Evolutionary conservation across 1,140 invertebrate species (phyloP), one percentile per base, ranked within the genome.

Genomic region (Euura lappo): DNA sequence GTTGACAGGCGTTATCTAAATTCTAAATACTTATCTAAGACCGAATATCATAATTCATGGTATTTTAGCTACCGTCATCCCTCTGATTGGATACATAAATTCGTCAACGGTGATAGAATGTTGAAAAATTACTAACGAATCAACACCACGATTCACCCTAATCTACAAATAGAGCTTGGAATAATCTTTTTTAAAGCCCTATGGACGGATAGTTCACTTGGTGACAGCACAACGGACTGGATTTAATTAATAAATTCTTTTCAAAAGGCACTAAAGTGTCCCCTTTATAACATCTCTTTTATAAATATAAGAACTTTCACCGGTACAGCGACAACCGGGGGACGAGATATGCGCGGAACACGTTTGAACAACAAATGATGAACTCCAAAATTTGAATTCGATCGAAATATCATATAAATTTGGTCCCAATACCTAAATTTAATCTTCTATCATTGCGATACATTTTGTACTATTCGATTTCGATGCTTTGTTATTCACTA

Each of bases 171-270:
- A 64, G 44, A 28, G 28, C 42, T 44, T 72, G 65, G 28, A 67
- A 42, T 72, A 67, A 13, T 65, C 13, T 71, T 64, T 64, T 71
- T 77, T 84, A 82, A 84, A 85, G 84, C 84, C 78, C 83, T 83
- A 83, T 85, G 84, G 84, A 84, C 83, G 83, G 83, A 85, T 85
- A 75, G 76, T 84, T 84, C 80, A 78, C 79, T 81, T 78, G 78
- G 78, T 81, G 79, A 81, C 79, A 82, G 77, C 79, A 84, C 81
- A 82, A 83, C 83, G 84, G 83, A 85, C 83, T 60, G 5, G 13
- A 60, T 60, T 60, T 60, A 28, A 28, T 28, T 28, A 28, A 11
- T 60, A 5, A 60, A 60, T 60, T 60, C 51, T 60, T 60, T 60
- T n/a, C 28, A 28, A n/a, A 60, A 60, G 51, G 51, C 51, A 60